Percentiles rank a stretch among this genome's conserved stretches.
Evolutionary conservation across 2,888 invertebrate species (phyloP).

Genomic region (Dioctria linearis): DNA sequence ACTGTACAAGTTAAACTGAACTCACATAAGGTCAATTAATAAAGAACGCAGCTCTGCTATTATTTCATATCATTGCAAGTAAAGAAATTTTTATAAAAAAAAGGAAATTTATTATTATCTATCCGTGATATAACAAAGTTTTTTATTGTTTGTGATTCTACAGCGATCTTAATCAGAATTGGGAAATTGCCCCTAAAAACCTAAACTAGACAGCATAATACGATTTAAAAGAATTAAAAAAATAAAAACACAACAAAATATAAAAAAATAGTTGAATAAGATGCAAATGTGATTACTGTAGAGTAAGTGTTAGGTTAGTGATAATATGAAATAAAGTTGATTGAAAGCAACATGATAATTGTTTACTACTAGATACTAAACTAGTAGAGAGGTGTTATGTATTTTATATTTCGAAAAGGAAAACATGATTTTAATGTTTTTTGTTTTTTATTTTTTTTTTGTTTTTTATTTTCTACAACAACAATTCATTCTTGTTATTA

Average conservation of each 20-base stretch:
- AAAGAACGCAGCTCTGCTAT: too few relatives aligned
- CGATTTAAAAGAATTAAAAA: neutral
- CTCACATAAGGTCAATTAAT: too few relatives aligned
- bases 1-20: too few relatives aligned
- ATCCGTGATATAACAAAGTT: too few relatives aligned
- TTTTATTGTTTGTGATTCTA: neutral
- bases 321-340: slow-evolving; percentile 25
- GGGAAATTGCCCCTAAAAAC: slow-evolving; percentile 1
- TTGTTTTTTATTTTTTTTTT: slow-evolving; percentile 13
- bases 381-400: slow-evolving; percentile 32
- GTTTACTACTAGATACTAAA: slow-evolving; percentile 18
- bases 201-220: slow-evolving; percentile 42
- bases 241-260: slow-evolving; percentile 19
- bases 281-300: slow-evolving; percentile 51
- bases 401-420: slow-evolving; percentile 34
- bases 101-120: too few relatives aligned
- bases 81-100: too few relatives aligned
- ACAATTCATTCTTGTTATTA: too few relatives aligned
- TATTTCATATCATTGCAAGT: too few relatives aligned
- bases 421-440: slow-evolving; percentile 28
- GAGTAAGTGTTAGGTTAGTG: slow-evolving; percentile 50
- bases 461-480: neutral
- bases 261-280: slow-evolving; percentile 42
- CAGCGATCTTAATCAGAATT: neutral
- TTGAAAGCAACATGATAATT: slow-evolving; percentile 24